Base-by-base conservation (phyloP, 2,797 vertebrate species). In the Syngnathus acus region DNA sequence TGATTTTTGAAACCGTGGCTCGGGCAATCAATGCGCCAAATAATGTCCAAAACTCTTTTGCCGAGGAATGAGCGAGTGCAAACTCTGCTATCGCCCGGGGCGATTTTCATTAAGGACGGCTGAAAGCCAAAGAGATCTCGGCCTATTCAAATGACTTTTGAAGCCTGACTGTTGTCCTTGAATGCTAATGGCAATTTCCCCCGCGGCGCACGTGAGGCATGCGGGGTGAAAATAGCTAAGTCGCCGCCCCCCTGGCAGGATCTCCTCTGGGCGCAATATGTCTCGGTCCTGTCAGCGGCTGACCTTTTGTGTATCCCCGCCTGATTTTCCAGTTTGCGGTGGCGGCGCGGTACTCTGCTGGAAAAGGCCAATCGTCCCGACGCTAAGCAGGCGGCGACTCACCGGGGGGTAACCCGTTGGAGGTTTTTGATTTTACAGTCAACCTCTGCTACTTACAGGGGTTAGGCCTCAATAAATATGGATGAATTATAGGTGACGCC, bases 261-360 rank as follows among this genome's bases (percentile, higher is more conserved):
- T 74, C 70, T 83, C 82, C 86, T 83, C 76, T 0, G 79, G 86
- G 85, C 71, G 59, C 76, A 72, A 85, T 89, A 81, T 82, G 82
- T 89, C 85, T 89, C 75, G 48, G 67, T 70, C 62, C 86, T 84
- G 87, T 90, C 87, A 88, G 80, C 64, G n/a, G 11, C 9, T 86
- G 87, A 89, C 89, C 87, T 90, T 88, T 37, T 87, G 75, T 78
- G 75, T 78, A 75, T 86, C 80, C 78, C 84, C 68, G 50, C 71
- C 76, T 84, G 84, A 82, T 85, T 84, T 80, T 70, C 67, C 72
- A 82, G 85, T 85, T 83, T 85, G 82, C 84, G 40, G 78, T 70
- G 79, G 76, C 70, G 72, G 75, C 77, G 82, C 76, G 84, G 79
- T 71, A 75, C 68, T 67, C 62, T 1, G 71, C 68, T 62, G 77